Evolutionary conservation across 1,140 invertebrate species (phyloP), one percentile per base, ranked within the genome.

Genomic region (Bombus difficillimus): DNA sequence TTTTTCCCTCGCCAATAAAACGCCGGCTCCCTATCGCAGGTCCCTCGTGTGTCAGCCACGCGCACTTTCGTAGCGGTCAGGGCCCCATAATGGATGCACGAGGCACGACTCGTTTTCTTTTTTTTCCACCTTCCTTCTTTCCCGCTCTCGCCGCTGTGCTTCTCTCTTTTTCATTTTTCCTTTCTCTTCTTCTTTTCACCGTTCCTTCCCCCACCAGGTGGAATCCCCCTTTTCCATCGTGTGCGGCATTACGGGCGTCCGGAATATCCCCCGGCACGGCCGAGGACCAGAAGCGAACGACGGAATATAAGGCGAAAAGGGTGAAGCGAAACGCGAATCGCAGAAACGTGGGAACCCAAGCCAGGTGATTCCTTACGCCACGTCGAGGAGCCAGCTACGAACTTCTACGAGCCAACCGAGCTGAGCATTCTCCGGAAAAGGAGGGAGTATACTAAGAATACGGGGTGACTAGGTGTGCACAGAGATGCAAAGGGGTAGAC

Each of bases 301-400:
- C 73, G 66, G 72, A 82, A 75, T 82, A 62, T 86, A 86, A 90
- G 72, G 88, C 89, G 92, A 90, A 93, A 94, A 92, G 92, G 92
- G 91, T 92, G 92, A 93, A 88, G 91, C 87, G 87, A 89, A 89
- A 91, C 92, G 92, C 92, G 93, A 93, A 94, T 94, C 91, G 93
- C 93, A 95, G 94, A 95, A 95, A 95, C 95, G 95, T 95, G 95
- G 95, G 95, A 95, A 95, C 93, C 92, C 89, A 91, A 87, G 94
- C 94, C 95, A 95, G 95, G 95, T 95, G 95, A 95, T 94, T 92
- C 91, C 87, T 92, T 91, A 59, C 39, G 68, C 85, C 79, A 77
- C 81, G 28, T 34, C 62, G 37, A 76, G 87, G 68, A 73, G 72
- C 39, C 83, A 62, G 91, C 91, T 91, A 91, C 77, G 84, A 84